phyloP scores from a whole-genome alignment of 2,888 invertebrate genomes.

The Melinopterus prodromus region DNA sequence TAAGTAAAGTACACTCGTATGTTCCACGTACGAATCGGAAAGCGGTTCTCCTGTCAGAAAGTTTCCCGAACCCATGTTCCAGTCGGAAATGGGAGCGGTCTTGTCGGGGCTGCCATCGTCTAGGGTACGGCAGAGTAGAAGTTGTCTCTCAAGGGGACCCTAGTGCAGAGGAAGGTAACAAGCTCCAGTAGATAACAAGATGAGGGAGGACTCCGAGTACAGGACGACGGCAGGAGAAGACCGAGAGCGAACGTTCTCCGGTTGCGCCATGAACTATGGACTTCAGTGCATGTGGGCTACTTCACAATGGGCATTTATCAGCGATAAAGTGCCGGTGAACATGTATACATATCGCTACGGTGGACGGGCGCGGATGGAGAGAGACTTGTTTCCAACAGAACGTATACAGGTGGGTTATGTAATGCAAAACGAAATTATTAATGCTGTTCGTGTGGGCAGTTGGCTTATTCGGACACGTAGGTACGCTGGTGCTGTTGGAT shows the following conservation, averaged over 20 bases:
- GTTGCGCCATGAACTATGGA: conserved; percentile 35
- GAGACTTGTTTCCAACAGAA: neutral
- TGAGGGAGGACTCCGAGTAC: conserved; percentile 38
- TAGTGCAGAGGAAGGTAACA: conserved; percentile 43
- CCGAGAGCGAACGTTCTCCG: conserved; percentile 7
- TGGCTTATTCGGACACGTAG: neutral
- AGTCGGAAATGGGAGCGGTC: conserved; percentile 42
- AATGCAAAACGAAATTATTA: conserved; percentile 37
- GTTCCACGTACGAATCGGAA: neutral
- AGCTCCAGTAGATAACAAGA: conserved; percentile 45
- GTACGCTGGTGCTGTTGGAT: neutral
- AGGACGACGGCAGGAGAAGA: neutral
- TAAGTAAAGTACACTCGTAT: neutral
- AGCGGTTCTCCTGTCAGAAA: conserved; percentile 4
- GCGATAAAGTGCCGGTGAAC: conserved; percentile 32
- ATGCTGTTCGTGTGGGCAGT: conserved; percentile 35
- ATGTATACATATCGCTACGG: neutral
- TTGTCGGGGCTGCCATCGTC: conserved; percentile 44
- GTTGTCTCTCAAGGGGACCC: conserved; percentile 43
- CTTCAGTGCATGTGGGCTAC: conserved; percentile 38
- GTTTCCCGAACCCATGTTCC: neutral
- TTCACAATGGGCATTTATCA: conserved; percentile 42
- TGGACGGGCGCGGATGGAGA: too few species aligned
- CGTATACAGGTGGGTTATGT: conserved; percentile 38
- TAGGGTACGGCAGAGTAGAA: conserved; percentile 38